These are phyloP conservation scores for Dermochelys coriacea DNA, from an alignment of 2,797 vertebrate species.

Conservation along the genomic window DNA sequence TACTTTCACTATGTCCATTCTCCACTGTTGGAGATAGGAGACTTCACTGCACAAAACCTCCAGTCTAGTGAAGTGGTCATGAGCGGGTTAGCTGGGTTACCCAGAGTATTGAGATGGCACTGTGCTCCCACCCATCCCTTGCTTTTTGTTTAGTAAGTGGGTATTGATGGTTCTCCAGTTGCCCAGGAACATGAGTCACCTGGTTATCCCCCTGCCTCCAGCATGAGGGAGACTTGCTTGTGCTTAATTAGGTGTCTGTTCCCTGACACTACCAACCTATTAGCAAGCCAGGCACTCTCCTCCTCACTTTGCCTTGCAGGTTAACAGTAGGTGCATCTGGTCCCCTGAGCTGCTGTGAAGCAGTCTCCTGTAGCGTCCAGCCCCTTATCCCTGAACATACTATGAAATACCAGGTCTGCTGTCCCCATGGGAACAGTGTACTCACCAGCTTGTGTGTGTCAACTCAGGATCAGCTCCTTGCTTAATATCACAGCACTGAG, in stretches of 20 bases:
- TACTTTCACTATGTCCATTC: not conserved
- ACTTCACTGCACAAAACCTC: no score
- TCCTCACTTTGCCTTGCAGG: not conserved
- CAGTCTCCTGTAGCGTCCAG: not conserved
- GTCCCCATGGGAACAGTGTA: not conserved
- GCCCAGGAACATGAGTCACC: not conserved
- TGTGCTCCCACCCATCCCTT: not conserved
- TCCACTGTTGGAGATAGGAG: not conserved
- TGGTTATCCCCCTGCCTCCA: not conserved
- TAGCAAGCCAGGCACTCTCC: not conserved
- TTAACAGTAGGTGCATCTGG: no score
- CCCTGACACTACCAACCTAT: not conserved
- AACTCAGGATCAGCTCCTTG: not conserved
- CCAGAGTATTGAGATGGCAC: not conserved
- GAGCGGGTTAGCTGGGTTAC: not conserved
- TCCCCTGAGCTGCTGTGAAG: not conserved
- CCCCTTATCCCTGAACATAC: not conserved
- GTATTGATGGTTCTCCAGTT: not conserved
- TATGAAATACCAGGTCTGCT: not conserved
- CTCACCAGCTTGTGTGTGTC: not conserved
- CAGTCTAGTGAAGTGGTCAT: not conserved
- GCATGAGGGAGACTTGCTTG: not conserved
- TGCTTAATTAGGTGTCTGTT: not conserved
- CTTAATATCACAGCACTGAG: no score
- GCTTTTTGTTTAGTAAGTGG: not conserved